Percentiles rank a stretch among this genome's conserved stretches.
These are phyloP conservation scores for Phaethon lepturus DNA, from an alignment of 2,113 vertebrate genomes.

Conservation along the genomic window DNA sequence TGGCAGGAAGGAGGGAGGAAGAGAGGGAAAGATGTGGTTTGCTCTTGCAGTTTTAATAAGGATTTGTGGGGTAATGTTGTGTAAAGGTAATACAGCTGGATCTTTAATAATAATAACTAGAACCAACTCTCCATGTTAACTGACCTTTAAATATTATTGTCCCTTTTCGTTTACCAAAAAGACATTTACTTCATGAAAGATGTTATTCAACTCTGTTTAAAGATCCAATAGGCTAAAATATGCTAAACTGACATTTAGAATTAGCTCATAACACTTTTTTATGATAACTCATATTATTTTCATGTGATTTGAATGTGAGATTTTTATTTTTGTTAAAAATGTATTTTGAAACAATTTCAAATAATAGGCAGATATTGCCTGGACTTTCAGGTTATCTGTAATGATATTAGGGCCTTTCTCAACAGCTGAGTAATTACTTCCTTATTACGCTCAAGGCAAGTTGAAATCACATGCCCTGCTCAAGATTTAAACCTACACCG, in stretches of 20 bases:
- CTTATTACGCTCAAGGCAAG: constrained; percentile 53
- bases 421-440: constrained; percentile 72
- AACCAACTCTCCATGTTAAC: constrained; percentile 68
- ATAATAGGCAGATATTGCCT: constrained; percentile 61
- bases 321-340: neutral
- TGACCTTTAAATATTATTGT: constrained; percentile 78
- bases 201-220: constrained; percentile 67
- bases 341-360: constrained; percentile 73
- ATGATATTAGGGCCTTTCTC: constrained; percentile 62
- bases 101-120: constrained; percentile 68
- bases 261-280: constrained; percentile 71
- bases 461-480: constrained; percentile 56
- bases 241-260: constrained; percentile 81
- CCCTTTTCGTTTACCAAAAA: constrained; percentile 75
- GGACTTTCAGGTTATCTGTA: constrained; percentile 60
- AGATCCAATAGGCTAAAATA: constrained; percentile 75
- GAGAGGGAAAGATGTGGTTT: neutral
- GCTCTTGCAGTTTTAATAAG: constrained; percentile 37
- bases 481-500: constrained; percentile 51
- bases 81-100: constrained; percentile 66
- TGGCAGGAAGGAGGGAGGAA: neutral
- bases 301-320: constrained; percentile 70
- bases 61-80: constrained; percentile 45
- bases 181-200: constrained; percentile 72
- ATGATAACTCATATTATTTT: constrained; percentile 71